phyloP scores from a whole-genome alignment of 2,888 invertebrate species.

The Himalopsyche tibetana region DNA sequence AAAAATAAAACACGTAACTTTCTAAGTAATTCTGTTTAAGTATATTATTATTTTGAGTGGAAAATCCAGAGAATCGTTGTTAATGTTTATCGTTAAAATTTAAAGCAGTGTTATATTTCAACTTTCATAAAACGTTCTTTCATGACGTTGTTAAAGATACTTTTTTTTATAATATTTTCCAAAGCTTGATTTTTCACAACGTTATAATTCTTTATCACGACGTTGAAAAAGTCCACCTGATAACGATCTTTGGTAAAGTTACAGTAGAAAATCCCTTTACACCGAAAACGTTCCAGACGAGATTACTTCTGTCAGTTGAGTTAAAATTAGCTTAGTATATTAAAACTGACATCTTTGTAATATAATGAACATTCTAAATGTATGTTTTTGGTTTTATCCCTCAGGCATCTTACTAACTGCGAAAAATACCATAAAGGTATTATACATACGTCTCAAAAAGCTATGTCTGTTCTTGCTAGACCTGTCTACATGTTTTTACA shows the following conservation, averaged over 20 bases:
- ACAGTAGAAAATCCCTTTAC: constrained; percentile 14
- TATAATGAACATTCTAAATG: too few species aligned
- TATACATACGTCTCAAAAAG: too few species aligned
- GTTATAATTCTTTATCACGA: constrained; percentile 19
- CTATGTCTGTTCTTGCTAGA: too few species aligned
- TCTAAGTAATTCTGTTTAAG: background rate
- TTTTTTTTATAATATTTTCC: background rate
- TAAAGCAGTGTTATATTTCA: constrained; percentile 3
- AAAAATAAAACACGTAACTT: background rate
- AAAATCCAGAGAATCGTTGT: background rate
- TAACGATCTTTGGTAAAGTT: constrained; percentile 7
- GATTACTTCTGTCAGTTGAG: too few species aligned
- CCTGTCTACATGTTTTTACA: too few species aligned
- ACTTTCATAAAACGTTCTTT: constrained; percentile 8
- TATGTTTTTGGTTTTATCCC: too few species aligned
- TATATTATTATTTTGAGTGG: background rate
- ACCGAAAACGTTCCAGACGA: background rate
- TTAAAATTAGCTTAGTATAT: too few species aligned
- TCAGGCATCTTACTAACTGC: too few species aligned
- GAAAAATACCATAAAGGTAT: too few species aligned
- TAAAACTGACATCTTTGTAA: too few species aligned
- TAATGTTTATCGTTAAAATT: constrained; percentile 23
- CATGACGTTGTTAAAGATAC: constrained; percentile 1
- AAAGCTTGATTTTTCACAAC: background rate
- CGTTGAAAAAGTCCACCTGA: background rate